Percentiles rank a stretch among this genome's conserved stretches.
Conservation (phyloP, 2,113 vertebrate genomes). For the Sander lucioperca region DNA sequence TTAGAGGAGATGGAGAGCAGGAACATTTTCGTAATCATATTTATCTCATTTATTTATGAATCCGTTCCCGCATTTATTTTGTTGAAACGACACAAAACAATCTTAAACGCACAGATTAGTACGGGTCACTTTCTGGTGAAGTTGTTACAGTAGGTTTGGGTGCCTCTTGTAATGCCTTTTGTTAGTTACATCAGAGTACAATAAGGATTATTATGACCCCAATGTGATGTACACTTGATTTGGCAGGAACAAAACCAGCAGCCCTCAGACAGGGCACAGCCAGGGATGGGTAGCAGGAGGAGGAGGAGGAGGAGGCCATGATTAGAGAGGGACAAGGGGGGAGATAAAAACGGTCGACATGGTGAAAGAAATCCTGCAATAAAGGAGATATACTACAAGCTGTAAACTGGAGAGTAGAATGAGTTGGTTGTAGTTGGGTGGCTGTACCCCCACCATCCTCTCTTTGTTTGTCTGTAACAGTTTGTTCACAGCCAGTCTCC, state of each 20-base stretch:
- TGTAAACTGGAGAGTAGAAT: neutral
- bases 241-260: slow-evolving; percentile 70
- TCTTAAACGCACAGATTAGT: neutral
- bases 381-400: neutral
- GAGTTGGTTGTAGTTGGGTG: neutral
- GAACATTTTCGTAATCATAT: neutral
- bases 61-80: neutral
- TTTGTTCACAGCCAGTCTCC: neutral
- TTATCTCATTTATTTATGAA: neutral
- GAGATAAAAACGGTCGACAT: slow-evolving; percentile 1
- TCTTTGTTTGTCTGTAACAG: neutral
- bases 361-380: slow-evolving; percentile 19
- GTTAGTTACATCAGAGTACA: slow-evolving; percentile 46
- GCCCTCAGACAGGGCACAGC: slow-evolving; percentile 28
- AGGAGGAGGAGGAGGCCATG: neutral
- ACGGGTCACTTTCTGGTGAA: neutral
- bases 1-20: neutral
- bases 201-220: slow-evolving; percentile 57
- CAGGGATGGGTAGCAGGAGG: neutral
- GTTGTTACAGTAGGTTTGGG: neutral
- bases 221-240: slow-evolving; percentile 69
- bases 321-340: neutral
- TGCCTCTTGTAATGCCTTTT: slow-evolving; percentile 20
- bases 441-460: neutral
- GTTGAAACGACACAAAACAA: neutral